Percentiles rank a stretch among this genome's conserved stretches.
These are phyloP conservation scores for Cephonodes hylas DNA, from an alignment of 2,888 invertebrate genomes.

Conservation along the genomic window DNA sequence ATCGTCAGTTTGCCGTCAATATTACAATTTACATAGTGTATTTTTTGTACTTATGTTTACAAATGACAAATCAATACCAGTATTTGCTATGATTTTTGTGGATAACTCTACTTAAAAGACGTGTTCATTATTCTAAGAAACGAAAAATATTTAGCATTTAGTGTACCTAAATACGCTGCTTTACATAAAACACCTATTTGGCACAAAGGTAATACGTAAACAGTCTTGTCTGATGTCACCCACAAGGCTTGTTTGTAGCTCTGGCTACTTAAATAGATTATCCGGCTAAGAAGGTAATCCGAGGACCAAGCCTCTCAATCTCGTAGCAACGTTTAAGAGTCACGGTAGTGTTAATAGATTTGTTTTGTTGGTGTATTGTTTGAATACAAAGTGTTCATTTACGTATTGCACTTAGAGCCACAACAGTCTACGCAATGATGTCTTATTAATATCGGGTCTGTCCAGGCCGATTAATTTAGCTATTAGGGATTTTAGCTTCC, in stretches of 20 bases:
- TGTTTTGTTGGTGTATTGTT: background rate
- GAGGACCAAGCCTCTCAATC: background rate
- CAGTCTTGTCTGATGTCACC: background rate
- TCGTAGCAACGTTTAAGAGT: background rate
- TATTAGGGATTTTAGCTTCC: no score
- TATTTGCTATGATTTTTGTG: background rate
- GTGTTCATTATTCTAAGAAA: background rate
- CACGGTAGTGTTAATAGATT: background rate
- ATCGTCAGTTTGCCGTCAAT: background rate
- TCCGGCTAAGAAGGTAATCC: background rate
- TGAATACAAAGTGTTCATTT: no score
- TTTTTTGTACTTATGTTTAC: background rate
- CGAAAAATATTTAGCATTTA: background rate
- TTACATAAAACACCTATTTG: background rate
- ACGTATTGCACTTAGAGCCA: no score
- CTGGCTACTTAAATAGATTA: slow-evolving; percentile 3
- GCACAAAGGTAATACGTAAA: background rate
- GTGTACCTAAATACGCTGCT: background rate
- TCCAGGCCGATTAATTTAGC: no score
- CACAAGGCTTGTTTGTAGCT: background rate
- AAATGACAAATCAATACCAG: background rate
- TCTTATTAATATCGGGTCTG: no score
- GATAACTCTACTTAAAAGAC: background rate
- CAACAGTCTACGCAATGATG: no score
- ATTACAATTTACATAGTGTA: background rate